These are phyloP conservation scores for Lophius piscatorius DNA, from an alignment of 2,113 vertebrate species.

Conservation along the genomic window DNA sequence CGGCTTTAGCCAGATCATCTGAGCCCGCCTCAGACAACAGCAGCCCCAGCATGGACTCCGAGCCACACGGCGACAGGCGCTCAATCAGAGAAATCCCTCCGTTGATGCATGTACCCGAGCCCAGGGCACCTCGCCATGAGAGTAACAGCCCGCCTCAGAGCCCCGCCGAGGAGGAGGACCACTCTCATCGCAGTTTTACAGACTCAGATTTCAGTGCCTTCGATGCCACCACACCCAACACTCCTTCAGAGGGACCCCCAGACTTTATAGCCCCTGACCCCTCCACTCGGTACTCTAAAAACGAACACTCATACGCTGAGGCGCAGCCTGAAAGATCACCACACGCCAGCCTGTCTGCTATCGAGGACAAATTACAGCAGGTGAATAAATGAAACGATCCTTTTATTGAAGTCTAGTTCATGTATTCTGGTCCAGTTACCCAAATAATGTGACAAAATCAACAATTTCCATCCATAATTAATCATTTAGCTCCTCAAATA, in stretches of 20 bases:
- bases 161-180: slow-evolving; percentile 35
- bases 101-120: slow-evolving; percentile 61
- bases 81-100: slow-evolving; percentile 63
- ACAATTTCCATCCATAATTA: not conserved
- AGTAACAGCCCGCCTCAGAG: slow-evolving; percentile 35
- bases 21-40: slow-evolving; percentile 60
- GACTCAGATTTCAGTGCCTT: slow-evolving; percentile 72
- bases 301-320: slow-evolving; percentile 24
- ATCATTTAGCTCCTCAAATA: not conserved
- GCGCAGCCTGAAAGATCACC: slow-evolving; percentile 37
- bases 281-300: not conserved
- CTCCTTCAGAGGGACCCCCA: slow-evolving; percentile 74
- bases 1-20: slow-evolving; percentile 63
- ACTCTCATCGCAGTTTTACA: slow-evolving; percentile 63
- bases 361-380: slow-evolving; percentile 77
- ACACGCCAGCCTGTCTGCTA: slow-evolving; percentile 60
- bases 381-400: slow-evolving; percentile 39
- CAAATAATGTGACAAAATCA: not conserved
- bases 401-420: not conserved
- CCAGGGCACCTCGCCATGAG: not conserved
- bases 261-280: slow-evolving; percentile 79
- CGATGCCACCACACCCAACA: slow-evolving; percentile 27
- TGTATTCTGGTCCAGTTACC: not conserved
- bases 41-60: slow-evolving; percentile 27
- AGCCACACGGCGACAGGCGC: not conserved